These are phyloP conservation scores for Thereva nobilitata DNA, from an alignment of 2,888 invertebrate genomes.

Conservation along the genomic window DNA sequence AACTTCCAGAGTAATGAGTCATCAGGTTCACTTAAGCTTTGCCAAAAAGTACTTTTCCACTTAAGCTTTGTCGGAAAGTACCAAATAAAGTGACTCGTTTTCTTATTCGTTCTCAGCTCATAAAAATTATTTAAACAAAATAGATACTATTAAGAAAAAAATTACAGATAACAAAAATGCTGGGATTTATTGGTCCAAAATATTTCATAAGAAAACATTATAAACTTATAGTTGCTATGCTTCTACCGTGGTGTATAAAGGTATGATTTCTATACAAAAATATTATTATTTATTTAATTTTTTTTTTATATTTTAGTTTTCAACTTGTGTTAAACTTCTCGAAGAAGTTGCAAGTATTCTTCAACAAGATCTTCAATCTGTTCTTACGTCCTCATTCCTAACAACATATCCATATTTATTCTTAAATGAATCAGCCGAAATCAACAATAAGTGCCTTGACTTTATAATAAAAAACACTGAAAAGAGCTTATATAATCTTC, in stretches of 20 bases:
- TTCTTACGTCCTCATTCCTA: slow-evolving; percentile 69
- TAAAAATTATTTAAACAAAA: too few relatives aligned
- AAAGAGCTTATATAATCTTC: slow-evolving; percentile 62
- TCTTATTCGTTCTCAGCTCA: too few relatives aligned
- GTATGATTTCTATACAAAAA: slow-evolving; percentile 43
- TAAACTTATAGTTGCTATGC: slow-evolving; percentile 70
- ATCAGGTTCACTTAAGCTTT: too few relatives aligned
- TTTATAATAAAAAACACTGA: slow-evolving; percentile 67
- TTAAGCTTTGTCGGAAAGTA: too few relatives aligned
- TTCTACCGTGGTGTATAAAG: slow-evolving; percentile 64
- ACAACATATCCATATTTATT: slow-evolving; percentile 73
- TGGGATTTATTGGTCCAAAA: slow-evolving; percentile 70
- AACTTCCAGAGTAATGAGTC: too few relatives aligned
- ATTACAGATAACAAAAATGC: slow-evolving; percentile 63
- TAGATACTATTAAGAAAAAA: too few relatives aligned
- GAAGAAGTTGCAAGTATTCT: slow-evolving; percentile 66
- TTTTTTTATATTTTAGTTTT: slow-evolving; percentile 33
- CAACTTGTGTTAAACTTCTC: slow-evolving; percentile 62
- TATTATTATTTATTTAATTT: slow-evolving; percentile 2
- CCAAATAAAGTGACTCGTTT: too few relatives aligned
- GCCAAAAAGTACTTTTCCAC: too few relatives aligned
- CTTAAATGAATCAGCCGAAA: slow-evolving; percentile 65
- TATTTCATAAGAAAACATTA: slow-evolving; percentile 73
- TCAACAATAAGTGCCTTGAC: slow-evolving; percentile 65
- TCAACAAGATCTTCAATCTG: slow-evolving; percentile 64